Conservation (phyloP, 2,797 vertebrate species). For the Halcyon smyrnensis region DNA sequence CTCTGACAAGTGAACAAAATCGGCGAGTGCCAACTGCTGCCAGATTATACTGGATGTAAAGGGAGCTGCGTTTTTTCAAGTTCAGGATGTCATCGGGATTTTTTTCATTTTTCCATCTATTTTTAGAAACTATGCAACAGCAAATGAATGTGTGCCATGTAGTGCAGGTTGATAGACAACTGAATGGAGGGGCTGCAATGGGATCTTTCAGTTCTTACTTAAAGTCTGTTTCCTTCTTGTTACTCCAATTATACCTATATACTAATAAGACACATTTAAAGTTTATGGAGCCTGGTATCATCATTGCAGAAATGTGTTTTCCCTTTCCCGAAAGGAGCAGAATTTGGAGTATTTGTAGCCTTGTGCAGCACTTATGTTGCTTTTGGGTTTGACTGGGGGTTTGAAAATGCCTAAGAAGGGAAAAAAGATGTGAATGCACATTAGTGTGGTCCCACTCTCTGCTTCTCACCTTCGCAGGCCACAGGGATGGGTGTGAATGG, state of each 20-base stretch:
- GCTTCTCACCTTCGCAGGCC: background rate
- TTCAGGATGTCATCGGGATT: background rate
- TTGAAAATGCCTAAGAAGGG: background rate
- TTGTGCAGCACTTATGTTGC: rapidly evolving
- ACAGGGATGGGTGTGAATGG: rapidly evolving
- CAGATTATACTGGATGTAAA: background rate
- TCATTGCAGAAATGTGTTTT: background rate
- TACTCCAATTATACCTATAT: background rate
- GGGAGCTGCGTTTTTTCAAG: background rate
- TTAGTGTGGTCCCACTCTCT: background rate
- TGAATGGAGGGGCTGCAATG: background rate
- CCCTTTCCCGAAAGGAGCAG: background rate
- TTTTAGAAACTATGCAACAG: background rate
- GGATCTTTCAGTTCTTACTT: constrained; percentile 9
- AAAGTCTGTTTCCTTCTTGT: background rate
- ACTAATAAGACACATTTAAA: background rate
- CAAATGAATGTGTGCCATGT: background rate
- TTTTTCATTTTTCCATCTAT: background rate
- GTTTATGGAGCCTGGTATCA: background rate
- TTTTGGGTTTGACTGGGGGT: background rate
- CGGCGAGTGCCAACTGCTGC: constrained; percentile 1
- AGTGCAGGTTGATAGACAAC: background rate
- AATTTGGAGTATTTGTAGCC: background rate
- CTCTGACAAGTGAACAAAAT: constrained; percentile 24
- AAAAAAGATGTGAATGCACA: background rate